Conservation (phyloP, 2,797 vertebrate species). For the Sphaeramia orbicularis region DNA sequence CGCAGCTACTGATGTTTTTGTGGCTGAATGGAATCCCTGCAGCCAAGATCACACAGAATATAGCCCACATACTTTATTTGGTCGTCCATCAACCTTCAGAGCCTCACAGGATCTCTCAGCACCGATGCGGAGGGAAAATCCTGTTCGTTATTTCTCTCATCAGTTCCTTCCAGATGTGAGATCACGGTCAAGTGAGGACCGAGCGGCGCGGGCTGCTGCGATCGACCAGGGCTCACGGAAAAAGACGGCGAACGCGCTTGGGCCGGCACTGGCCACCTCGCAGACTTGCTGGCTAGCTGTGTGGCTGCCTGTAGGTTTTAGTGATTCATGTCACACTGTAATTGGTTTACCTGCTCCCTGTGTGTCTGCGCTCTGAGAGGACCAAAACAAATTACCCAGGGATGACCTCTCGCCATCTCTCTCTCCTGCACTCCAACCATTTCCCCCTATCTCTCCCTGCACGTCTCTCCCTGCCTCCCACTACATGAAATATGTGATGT, state of each 20-base stretch:
- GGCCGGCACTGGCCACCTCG: conserved; percentile 45
- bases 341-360: conserved; percentile 87
- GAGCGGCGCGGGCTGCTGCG: conserved; percentile 64
- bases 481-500: conserved; percentile 63
- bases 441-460: conserved; percentile 49
- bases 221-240: conserved; percentile 73
- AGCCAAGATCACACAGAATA: not conserved
- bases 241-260: conserved; percentile 45
- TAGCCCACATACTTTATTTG: not conserved
- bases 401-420: conserved; percentile 81
- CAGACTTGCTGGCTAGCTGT: conserved; percentile 49
- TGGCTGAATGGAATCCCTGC: not conserved
- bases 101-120: conserved; percentile 19
- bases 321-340: conserved; percentile 89
- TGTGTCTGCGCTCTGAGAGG: conserved; percentile 82
- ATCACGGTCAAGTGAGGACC: conserved; percentile 56
- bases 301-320: conserved; percentile 79
- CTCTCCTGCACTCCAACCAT: conserved; percentile 63
- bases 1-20: no score
- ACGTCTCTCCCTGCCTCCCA: conserved; percentile 56
- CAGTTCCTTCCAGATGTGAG: conserved; percentile 59
- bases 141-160: conserved; percentile 44
- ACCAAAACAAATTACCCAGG: conserved; percentile 88
- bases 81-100: conserved; percentile 3
- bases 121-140: conserved; percentile 23